Evolutionary conservation across 1,140 invertebrate species (phyloP).

Genomic region (Euwallacea fornicatus): DNA sequence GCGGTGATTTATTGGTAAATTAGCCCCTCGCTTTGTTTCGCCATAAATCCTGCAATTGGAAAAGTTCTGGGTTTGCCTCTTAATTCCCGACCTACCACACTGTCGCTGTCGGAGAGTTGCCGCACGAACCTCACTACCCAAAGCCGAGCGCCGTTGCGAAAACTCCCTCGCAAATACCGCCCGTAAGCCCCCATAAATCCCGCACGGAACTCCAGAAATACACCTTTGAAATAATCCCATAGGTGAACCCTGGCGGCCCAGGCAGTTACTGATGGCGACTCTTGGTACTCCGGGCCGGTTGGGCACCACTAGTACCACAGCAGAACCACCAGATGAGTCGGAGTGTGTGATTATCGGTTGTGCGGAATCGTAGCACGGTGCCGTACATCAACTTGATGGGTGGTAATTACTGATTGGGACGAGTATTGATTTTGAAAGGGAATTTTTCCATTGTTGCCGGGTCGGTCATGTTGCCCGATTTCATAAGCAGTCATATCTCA

Average conservation of each 20-base stretch:
- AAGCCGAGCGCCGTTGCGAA: not conserved
- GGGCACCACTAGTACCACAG: constrained; percentile 1
- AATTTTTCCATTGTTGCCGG: constrained; percentile 9
- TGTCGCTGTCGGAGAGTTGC: too few relatives aligned
- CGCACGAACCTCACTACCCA: too few relatives aligned
- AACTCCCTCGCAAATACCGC: constrained; percentile 18
- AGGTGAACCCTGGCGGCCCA: constrained; percentile 2
- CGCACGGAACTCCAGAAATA: constrained; percentile 23
- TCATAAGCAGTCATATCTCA: too few relatives aligned
- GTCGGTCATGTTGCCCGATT: not conserved
- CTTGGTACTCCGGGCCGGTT: too few relatives aligned
- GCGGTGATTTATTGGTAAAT: constrained; percentile 22
- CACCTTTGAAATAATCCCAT: constrained; percentile 28
- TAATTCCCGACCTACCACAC: constrained; percentile 23
- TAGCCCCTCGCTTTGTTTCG: constrained; percentile 11
- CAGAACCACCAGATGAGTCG: constrained; percentile 18
- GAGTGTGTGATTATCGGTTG: constrained; percentile 37
- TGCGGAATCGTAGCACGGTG: constrained; percentile 33
- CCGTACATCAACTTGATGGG: constrained; percentile 35
- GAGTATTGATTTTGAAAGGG: constrained; percentile 34
- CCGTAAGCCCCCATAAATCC: constrained; percentile 21
- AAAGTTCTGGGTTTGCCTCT: constrained; percentile 15
- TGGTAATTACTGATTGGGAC: constrained; percentile 35
- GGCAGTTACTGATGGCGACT: too few relatives aligned
- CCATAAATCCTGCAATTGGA: constrained; percentile 12